phyloP scores from a whole-genome alignment of 2,797 vertebrate species.

The Ceyx erithaca region DNA sequence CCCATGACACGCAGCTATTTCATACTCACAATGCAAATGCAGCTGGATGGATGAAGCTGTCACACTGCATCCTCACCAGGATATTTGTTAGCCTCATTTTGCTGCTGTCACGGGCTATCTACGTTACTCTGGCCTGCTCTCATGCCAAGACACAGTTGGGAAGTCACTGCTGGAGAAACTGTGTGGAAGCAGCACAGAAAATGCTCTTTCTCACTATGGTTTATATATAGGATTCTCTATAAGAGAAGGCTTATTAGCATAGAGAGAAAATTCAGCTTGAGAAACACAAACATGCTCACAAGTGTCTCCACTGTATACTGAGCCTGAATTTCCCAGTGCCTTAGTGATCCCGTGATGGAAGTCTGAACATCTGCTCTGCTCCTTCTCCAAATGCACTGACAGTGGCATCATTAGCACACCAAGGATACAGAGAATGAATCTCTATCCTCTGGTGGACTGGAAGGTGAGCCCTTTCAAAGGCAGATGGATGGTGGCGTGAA shows the following conservation, averaged over 20 bases:
- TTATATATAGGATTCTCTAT: not conserved
- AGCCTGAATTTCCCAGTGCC: not conserved
- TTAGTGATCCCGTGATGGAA: not conserved
- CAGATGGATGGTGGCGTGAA: not conserved
- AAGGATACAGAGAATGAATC: not conserved
- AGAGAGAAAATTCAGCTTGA: not conserved
- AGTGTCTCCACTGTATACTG: not conserved
- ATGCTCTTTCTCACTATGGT: not conserved
- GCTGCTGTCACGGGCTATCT: conserved; percentile 83
- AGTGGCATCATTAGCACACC: not conserved
- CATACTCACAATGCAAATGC: conserved; percentile 70
- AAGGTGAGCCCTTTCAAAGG: not conserved
- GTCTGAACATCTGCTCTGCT: not conserved
- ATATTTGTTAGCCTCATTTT: conserved; percentile 85
- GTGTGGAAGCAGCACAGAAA: not conserved
- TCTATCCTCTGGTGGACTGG: not conserved
- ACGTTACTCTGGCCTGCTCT: conserved; percentile 61
- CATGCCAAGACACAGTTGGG: conserved; percentile 18
- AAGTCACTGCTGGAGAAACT: not conserved
- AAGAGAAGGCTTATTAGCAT: not conserved
- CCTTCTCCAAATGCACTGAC: fast-evolving
- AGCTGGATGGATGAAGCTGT: conserved; percentile 74
- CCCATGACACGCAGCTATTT: conserved; percentile 61
- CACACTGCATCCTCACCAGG: conserved; percentile 77
- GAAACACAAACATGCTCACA: not conserved